Evolutionary conservation across 2,797 vertebrate genomes (phyloP).

Genomic region (Poecilia velifera): DNA sequence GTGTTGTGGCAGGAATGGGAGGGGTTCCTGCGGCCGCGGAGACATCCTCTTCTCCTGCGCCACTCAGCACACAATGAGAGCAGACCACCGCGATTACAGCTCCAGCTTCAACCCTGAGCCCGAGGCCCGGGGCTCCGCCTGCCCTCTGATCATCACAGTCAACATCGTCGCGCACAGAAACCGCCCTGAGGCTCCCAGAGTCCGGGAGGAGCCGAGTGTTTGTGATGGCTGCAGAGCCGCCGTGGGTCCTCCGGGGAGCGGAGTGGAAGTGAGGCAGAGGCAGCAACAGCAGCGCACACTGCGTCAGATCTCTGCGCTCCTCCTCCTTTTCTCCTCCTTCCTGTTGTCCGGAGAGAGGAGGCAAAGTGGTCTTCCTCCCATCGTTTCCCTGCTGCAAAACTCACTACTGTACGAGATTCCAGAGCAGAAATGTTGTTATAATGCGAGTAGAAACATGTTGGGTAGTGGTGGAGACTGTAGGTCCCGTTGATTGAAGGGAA

Average conservation of each 20-base stretch:
- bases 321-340: conserved; percentile 52
- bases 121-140: conserved; percentile 19
- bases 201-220: not conserved
- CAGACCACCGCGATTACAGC: conserved; percentile 39
- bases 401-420: not conserved
- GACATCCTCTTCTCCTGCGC: conserved; percentile 75
- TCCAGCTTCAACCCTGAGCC: conserved; percentile 8
- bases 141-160: conserved; percentile 14
- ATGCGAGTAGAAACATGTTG: not conserved
- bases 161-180: conserved; percentile 25
- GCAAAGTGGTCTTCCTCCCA: not conserved
- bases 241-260: not conserved
- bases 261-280: conserved; percentile 57
- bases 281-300: conserved; percentile 40
- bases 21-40: conserved; percentile 56
- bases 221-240: not conserved
- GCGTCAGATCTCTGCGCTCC: conserved; percentile 73
- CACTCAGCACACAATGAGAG: conserved; percentile 62
- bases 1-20: conserved; percentile 45
- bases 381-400: not conserved
- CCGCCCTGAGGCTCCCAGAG: not conserved
- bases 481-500: not conserved
- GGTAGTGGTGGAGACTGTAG: not conserved
- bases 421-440: not conserved
- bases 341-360: not conserved